Conservation (phyloP, 1,140 invertebrate genomes). For the Neomicropteryx cornuta region DNA sequence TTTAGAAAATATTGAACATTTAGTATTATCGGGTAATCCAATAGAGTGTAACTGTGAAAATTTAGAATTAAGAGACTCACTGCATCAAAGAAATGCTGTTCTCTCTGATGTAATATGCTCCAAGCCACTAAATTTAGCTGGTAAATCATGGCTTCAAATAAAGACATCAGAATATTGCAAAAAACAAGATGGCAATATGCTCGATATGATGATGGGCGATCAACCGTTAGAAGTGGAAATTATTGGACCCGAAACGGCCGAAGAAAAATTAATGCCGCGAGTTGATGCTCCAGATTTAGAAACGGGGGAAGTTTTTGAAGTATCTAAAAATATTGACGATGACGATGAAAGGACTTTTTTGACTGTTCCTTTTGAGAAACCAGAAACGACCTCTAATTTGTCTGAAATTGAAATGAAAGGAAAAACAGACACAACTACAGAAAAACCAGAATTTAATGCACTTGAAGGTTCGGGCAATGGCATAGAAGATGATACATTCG, state of each 20-base stretch:
- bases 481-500: constrained; percentile 25
- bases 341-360: constrained; percentile 32
- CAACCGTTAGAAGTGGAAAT: constrained; percentile 32
- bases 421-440: constrained; percentile 1
- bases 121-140: constrained; percentile 34
- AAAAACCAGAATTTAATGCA: constrained; percentile 1
- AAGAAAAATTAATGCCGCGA: constrained; percentile 29
- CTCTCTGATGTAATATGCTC: constrained; percentile 43
- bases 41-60: constrained; percentile 49
- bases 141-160: constrained; percentile 40
- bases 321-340: constrained; percentile 21
- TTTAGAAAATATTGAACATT: constrained; percentile 38
- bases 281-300: constrained; percentile 29
- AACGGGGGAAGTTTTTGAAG: constrained; percentile 28
- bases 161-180: constrained; percentile 42
- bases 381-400: constrained; percentile 18
- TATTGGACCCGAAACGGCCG: constrained; percentile 27
- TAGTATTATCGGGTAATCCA: constrained; percentile 45
- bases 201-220: constrained; percentile 48
- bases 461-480: constrained; percentile 28
- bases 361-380: constrained; percentile 19
- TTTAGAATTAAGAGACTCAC: constrained; percentile 39
- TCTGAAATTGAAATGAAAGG: constrained; percentile 19
- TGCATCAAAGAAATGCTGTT: constrained; percentile 36
- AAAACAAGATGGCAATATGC: constrained; percentile 23